Evolutionary conservation across 2,888 invertebrate genomes (phyloP).

Genomic region (Tipula lateralis): DNA sequence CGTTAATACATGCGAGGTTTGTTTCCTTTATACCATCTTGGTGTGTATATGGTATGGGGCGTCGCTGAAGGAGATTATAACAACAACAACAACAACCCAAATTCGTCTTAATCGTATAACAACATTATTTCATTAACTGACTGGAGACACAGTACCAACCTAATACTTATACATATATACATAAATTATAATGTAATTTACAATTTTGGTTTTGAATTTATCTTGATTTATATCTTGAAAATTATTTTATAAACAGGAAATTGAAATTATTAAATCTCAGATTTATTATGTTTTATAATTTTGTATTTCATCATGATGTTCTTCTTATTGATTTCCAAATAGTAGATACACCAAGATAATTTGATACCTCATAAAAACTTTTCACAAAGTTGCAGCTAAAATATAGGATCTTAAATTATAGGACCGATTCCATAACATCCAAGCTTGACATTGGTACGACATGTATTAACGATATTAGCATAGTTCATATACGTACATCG

Average conservation of each 20-base stretch:
- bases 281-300: no score
- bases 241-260: not conserved
- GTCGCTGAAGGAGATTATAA: not conserved
- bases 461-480: no score
- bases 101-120: not conserved
- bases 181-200: not conserved
- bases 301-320: no score
- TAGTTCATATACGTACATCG: no score
- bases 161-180: not conserved
- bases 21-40: not conserved
- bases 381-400: no score
- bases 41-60: not conserved
- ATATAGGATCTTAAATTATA: no score
- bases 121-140: not conserved
- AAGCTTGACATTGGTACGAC: no score
- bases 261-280: not conserved
- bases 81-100: no score
- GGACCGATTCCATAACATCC: no score
- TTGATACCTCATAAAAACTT: no score
- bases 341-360: no score
- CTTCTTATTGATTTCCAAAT: no score
- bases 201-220: not conserved
- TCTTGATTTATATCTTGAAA: conserved; percentile 5
- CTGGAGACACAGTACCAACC: not conserved
- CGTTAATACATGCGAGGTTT: not conserved